phyloP scores from a whole-genome alignment of 2,113 vertebrate species.

The Tragelaphus scriptus region DNA sequence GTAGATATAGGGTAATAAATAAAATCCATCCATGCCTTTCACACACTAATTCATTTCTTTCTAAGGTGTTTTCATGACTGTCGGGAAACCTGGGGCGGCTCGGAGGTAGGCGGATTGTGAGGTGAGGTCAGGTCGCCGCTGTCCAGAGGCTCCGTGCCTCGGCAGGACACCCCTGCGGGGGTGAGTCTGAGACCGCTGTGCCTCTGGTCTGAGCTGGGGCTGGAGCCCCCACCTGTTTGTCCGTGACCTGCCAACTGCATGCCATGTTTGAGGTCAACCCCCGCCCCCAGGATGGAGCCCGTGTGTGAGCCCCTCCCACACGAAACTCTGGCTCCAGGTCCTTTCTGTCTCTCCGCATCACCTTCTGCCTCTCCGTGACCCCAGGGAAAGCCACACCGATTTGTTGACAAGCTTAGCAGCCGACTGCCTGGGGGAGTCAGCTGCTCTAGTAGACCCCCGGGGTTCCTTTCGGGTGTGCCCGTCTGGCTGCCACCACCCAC shows the following conservation, averaged over 20 bases:
- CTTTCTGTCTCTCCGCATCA: neutral
- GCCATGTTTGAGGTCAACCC: neutral
- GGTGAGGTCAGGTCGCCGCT: fast-evolving
- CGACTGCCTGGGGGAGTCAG: fast-evolving
- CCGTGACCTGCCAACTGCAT: fast-evolving
- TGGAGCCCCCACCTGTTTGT: fast-evolving
- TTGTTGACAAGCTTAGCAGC: fast-evolving
- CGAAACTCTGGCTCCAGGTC: fast-evolving
- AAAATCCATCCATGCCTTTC: constrained; percentile 64
- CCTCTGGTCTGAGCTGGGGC: neutral
- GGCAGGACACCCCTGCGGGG: fast-evolving
- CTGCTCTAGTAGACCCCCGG: neutral
- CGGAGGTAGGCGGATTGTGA: fast-evolving
- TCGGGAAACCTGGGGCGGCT: neutral
- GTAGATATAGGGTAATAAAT: constrained; percentile 62
- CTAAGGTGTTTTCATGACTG: neutral
- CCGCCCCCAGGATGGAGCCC: neutral
- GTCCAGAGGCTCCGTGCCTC: neutral
- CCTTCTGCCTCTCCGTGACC: no score
- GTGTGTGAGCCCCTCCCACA: fast-evolving
- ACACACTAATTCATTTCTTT: constrained; percentile 42
- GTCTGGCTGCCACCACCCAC: neutral
- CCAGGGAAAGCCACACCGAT: neutral
- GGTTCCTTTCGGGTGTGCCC: fast-evolving
- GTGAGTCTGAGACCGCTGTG: neutral